Evolutionary conservation across 2,113 vertebrate species (phyloP).

Genomic region (Gallinago undulata): DNA sequence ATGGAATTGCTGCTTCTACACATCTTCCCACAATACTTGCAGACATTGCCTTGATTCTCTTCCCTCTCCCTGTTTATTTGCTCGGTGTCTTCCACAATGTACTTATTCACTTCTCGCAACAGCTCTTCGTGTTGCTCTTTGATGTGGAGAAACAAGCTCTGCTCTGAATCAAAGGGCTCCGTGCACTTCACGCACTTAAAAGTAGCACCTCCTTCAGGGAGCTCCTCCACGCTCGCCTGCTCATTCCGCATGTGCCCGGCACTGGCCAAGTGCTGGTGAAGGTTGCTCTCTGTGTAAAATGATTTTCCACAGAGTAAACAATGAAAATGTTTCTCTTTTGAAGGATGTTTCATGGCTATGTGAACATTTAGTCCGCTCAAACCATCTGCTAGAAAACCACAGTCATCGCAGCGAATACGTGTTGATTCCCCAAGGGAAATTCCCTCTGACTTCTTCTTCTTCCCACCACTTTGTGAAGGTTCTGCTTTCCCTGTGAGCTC

Average conservation of each 20-base stretch:
- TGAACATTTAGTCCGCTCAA: conserved; percentile 95
- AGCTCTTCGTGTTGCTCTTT: conserved; percentile 98
- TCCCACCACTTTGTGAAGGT: conserved; percentile 55
- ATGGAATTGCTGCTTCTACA: conserved; percentile 99
- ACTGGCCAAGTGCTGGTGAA: conserved; percentile 95
- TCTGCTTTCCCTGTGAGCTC: conserved; percentile 56
- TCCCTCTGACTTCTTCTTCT: conserved; percentile 73
- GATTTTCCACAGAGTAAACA: conserved; percentile 97
- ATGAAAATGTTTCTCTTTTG: conserved; percentile 96
- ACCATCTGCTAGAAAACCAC: conserved; percentile 96
- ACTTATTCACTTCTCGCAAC: conserved; percentile 94
- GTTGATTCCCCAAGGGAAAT: conserved; percentile 58
- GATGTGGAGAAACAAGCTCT: conserved; percentile 93
- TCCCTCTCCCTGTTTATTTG: conserved; percentile 96
- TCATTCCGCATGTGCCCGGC: conserved; percentile 91
- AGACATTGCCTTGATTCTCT: conserved; percentile 95
- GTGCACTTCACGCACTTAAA: conserved; percentile 97
- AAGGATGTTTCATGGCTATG: conserved; percentile 97
- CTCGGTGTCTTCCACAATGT: conserved; percentile 95
- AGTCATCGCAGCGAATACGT: conserved; percentile 92
- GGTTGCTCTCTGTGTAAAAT: conserved; percentile 95
- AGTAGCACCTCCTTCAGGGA: conserved; percentile 90
- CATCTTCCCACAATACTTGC: conserved; percentile 96
- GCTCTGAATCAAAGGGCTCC: conserved; percentile 90
- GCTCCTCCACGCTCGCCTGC: conserved; percentile 91